These are phyloP conservation scores for Lutjanus campechanus DNA, from an alignment of 2,797 vertebrate species.

Conservation along the genomic window DNA sequence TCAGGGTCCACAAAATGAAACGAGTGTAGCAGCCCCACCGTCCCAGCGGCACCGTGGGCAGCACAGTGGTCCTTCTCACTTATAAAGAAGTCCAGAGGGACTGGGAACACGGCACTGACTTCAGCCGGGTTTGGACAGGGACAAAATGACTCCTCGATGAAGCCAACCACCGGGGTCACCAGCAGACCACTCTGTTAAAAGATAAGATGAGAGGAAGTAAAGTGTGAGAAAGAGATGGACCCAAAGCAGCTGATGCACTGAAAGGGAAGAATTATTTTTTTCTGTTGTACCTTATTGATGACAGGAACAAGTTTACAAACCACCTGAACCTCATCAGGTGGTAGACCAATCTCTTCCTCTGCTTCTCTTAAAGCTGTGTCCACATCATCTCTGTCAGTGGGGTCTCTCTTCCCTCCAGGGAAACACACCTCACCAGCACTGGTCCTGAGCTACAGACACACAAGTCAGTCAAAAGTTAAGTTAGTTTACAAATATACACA, in stretches of 20 bases:
- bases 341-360: constrained; percentile 92
- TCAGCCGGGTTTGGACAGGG: constrained; percentile 89
- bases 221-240: constrained; percentile 20
- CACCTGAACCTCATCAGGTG: constrained; percentile 87
- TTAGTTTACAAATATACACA: too few relatives aligned
- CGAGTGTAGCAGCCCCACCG: constrained; percentile 68
- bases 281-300: constrained; percentile 83
- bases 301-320: constrained; percentile 88
- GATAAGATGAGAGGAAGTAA: neutral
- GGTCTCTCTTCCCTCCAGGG: constrained; percentile 92
- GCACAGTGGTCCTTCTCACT: constrained; percentile 77
- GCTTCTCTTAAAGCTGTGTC: constrained; percentile 94
- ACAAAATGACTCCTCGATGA: constrained; percentile 90
- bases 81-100: constrained; percentile 92
- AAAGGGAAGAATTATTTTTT: neutral
- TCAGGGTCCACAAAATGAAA: constrained; percentile 86
- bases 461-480: neutral
- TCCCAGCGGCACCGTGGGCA: constrained; percentile 29
- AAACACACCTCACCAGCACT: constrained; percentile 94
- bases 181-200: constrained; percentile 81
- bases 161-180: constrained; percentile 92
- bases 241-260: neutral
- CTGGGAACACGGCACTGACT: constrained; percentile 91
- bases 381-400: constrained; percentile 87
- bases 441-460: constrained; percentile 86